Evolutionary conservation across 1,140 invertebrate genomes (phyloP).

Genomic region (Antheraea mylitta): DNA sequence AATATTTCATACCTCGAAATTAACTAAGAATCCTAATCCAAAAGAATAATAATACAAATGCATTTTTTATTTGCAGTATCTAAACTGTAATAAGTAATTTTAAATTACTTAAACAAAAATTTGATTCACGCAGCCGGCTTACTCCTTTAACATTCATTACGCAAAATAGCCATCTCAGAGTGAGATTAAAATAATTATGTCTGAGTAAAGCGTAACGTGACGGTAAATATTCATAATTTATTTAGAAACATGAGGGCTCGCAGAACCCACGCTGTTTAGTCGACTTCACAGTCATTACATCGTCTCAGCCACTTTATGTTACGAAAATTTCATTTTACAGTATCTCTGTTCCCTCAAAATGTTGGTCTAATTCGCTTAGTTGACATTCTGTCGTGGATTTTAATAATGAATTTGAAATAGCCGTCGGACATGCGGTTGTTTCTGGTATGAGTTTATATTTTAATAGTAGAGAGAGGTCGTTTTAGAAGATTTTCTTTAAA

Average conservation of each 20-base stretch:
- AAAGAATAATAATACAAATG: neutral
- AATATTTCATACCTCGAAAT: too few species aligned
- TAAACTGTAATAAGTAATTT: neutral
- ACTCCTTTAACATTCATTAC: constrained; percentile 54
- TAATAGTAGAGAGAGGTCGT: neutral
- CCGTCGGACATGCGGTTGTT: neutral
- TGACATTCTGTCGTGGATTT: constrained; percentile 44
- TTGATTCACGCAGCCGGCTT: constrained; percentile 1
- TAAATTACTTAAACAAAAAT: constrained; percentile 8
- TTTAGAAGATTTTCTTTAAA: neutral
- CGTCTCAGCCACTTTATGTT: constrained; percentile 64
- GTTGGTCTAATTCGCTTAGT: constrained; percentile 53
- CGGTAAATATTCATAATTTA: constrained; percentile 75
- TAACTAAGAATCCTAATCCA: neutral
- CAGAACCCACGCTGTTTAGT: constrained; percentile 51
- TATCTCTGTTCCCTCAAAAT: constrained; percentile 51
- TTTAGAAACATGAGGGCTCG: constrained; percentile 67
- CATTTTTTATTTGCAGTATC: neutral
- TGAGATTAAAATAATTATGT: constrained; percentile 72
- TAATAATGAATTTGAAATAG: constrained; percentile 31
- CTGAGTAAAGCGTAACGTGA: constrained; percentile 66
- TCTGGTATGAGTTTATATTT: neutral
- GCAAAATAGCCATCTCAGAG: constrained; percentile 55
- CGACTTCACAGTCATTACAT: constrained; percentile 53
- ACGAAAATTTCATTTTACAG: constrained; percentile 67